phyloP scores from a whole-genome alignment of 2,797 vertebrate species.

The Rhabdomys pumilio region DNA sequence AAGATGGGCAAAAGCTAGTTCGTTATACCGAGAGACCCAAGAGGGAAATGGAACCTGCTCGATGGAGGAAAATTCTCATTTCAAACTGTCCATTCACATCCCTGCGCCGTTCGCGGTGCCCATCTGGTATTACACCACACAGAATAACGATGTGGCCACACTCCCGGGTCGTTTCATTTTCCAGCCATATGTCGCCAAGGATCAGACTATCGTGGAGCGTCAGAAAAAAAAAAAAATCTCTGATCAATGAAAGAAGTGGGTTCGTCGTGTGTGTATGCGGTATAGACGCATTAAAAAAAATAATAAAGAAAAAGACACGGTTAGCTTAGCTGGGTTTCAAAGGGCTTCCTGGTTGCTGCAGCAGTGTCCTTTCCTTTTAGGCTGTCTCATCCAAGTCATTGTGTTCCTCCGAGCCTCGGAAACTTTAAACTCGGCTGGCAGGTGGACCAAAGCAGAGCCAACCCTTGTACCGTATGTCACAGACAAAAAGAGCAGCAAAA shows the following conservation, averaged over 20 bases:
- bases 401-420: constrained; percentile 75
- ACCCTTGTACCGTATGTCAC: constrained; percentile 88
- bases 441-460: constrained; percentile 88
- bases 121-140: constrained; percentile 66
- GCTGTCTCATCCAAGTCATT: constrained; percentile 73
- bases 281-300: neutral
- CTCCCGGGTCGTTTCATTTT: constrained; percentile 77
- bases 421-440: constrained; percentile 90
- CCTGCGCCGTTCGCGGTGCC: constrained; percentile 62
- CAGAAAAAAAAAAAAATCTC: constrained; percentile 41
- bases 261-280: neutral
- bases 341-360: constrained; percentile 12
- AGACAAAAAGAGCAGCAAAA: constrained; percentile 61
- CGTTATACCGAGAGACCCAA: neutral
- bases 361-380: neutral
- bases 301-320: neutral
- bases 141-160: constrained; percentile 61
- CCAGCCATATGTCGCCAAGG: constrained; percentile 70
- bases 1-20: constrained; percentile 5
- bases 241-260: constrained; percentile 26
- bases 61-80: neutral
- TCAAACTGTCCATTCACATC: constrained; percentile 64
- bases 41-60: constrained; percentile 23
- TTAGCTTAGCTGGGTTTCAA: constrained; percentile 26
- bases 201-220: constrained; percentile 30